Base-by-base conservation (phyloP, 2,113 vertebrate genomes). In the Eudorcas thomsonii region DNA sequence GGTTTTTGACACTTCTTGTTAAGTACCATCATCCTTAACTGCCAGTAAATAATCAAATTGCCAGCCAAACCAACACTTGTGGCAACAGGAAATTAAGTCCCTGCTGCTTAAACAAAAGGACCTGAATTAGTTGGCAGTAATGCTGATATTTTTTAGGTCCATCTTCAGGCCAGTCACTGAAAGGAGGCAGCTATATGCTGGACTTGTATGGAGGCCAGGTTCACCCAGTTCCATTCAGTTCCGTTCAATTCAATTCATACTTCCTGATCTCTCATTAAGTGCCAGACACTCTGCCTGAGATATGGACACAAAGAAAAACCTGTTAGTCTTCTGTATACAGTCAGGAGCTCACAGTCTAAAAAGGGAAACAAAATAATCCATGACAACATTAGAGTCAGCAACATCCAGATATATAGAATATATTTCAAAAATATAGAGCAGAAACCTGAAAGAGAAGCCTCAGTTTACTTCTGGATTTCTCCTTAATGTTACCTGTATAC, bases 31-130 rank as follows among this genome's bases (percentile, higher is more conserved):
- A 86, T 67, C 82, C 54, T 88, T 74, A 45, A 62, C 62, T 96
- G 59, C 90, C 54, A 85, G 36, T 50, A 81, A 90, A 93, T 84
- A 77, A 88, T 59, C 36, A 85, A n/a, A 21, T 85, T 94, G 90
- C 67, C 59, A 97, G 87, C 86, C 96, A 97, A 81, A 95, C 77
- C 83, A 43, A 64, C 30, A 95, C 82, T 67, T 86, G 57, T 86
- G 60, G 54, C 93, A 85, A 60, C 10, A 91, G 86, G 33, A 92
- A 88, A 94, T 19, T 39, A 81, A 97, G 62, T 95, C 74, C 80
- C 52, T 96, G 33, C 19, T 92, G 54, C 64, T 90, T 64, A 96
- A 96, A 90, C 59, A 85, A 92, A 96, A 96, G 45, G 45, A 64
- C 8, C 39, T 90, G 17, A 94, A 81, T 91, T 90, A 43, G 36